phyloP scores from a whole-genome alignment of 1,140 invertebrate genomes.

The Eumaeus atala region DNA sequence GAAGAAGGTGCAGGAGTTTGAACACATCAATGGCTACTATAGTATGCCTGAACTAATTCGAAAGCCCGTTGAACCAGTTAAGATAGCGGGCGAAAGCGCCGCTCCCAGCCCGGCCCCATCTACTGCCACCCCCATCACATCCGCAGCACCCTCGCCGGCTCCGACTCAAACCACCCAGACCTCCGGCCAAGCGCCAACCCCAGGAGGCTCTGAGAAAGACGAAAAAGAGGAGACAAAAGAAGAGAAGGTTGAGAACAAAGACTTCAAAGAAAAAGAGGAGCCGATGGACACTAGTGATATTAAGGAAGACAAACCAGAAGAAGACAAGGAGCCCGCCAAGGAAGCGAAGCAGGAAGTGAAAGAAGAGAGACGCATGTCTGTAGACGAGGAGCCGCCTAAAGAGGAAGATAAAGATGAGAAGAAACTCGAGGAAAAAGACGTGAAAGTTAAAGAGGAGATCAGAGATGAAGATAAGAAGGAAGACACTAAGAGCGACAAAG shows the following conservation, averaged over 20 bases:
- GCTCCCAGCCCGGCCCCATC: constrained; percentile 81
- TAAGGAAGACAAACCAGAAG: constrained; percentile 61
- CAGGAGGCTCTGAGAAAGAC: constrained; percentile 57
- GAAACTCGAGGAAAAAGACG: constrained; percentile 47
- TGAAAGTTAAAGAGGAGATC: constrained; percentile 53
- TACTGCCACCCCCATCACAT: constrained; percentile 59
- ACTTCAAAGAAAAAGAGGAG: constrained; percentile 67
- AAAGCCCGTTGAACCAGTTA: constrained; percentile 84
- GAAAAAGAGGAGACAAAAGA: constrained; percentile 68
- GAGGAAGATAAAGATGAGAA: constrained; percentile 73
- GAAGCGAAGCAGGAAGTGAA: constrained; percentile 54
- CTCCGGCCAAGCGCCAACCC: constrained; percentile 39
- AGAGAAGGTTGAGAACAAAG: constrained; percentile 69
- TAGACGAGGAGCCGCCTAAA: constrained; percentile 53
- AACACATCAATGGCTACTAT: constrained; percentile 97
- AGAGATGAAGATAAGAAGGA: constrained; percentile 70
- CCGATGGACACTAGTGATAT: constrained; percentile 57
- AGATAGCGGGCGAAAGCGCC: constrained; percentile 76
- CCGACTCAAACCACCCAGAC: constrained; percentile 46
- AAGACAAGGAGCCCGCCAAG: constrained; percentile 48
- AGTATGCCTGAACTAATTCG: constrained; percentile 96
- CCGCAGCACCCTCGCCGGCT: constrained; percentile 60
- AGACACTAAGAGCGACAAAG: constrained; percentile 72
- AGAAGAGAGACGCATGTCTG: constrained; percentile 53
- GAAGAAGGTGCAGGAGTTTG: constrained; percentile 99